Conservation (phyloP, 2,113 vertebrate genomes). For the Petromus typicus region DNA sequence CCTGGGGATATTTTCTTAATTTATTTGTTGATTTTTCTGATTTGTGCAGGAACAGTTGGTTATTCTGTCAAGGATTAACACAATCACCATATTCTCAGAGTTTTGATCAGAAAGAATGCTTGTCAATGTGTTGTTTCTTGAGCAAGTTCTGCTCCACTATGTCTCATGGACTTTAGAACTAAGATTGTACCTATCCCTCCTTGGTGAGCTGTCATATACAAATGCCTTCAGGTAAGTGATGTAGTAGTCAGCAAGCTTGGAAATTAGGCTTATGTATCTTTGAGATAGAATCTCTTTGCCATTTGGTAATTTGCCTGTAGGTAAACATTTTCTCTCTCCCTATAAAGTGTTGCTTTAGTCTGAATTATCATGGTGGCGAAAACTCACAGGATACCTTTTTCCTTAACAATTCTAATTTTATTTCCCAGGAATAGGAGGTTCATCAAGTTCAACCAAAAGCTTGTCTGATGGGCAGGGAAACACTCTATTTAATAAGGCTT, state of each 20-base stretch:
- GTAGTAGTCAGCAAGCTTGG: not conserved
- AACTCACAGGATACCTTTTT: not conserved
- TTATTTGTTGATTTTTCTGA: not conserved
- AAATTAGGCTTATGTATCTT: not conserved
- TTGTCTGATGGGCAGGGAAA: not conserved
- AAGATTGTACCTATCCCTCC: not conserved
- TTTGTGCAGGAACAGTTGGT: not conserved
- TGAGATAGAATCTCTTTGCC: not conserved
- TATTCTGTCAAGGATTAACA: not conserved
- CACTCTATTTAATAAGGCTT: not conserved
- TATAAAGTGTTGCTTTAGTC: not conserved
- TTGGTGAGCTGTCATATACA: not conserved
- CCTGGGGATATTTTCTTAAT: not conserved
- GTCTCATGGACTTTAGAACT: not conserved
- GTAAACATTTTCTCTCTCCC: not conserved
- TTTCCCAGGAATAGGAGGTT: not conserved
- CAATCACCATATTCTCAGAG: not conserved
- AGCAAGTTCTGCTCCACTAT: not conserved
- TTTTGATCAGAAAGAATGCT: not conserved
- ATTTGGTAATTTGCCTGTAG: not conserved
- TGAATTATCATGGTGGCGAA: not conserved
- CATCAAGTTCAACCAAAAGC: not conserved
- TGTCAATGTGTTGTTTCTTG: not conserved
- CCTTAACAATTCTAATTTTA: slow-evolving; percentile 4
- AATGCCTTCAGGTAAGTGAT: not conserved